Conservation (phyloP, 1,140 invertebrate genomes). For the Triops longicaudatus region DNA sequence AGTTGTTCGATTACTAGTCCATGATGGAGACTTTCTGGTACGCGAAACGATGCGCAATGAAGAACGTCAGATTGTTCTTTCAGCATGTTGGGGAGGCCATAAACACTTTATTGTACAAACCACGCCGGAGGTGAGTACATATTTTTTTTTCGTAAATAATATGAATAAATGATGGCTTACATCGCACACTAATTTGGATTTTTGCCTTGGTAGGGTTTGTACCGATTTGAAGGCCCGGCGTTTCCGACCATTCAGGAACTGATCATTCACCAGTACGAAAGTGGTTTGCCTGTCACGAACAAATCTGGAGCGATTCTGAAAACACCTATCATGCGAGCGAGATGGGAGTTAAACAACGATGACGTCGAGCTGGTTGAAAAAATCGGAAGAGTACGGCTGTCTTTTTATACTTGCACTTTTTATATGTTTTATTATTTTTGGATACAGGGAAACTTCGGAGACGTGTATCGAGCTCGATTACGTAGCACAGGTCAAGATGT, state of each 20-base stretch:
- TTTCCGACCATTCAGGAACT: constrained; percentile 87
- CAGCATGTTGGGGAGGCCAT: constrained; percentile 89
- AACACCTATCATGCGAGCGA: constrained; percentile 77
- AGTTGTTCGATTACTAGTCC: constrained; percentile 76
- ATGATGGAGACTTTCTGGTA: constrained; percentile 89
- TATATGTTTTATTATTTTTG: background rate
- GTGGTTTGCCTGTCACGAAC: constrained; percentile 75
- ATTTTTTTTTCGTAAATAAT: constrained; percentile 37
- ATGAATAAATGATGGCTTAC: constrained; percentile 24
- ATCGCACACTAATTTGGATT: constrained; percentile 24
- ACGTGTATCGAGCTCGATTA: constrained; percentile 85
- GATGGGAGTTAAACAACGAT: constrained; percentile 94
- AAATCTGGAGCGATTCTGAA: constrained; percentile 82
- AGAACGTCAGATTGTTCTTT: constrained; percentile 85
- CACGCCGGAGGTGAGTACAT: constrained; percentile 57
- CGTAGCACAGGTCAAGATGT: constrained; percentile 74
- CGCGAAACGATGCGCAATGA: constrained; percentile 87
- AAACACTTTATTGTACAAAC: constrained; percentile 97
- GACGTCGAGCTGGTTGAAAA: constrained; percentile 87
- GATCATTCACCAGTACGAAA: constrained; percentile 75
- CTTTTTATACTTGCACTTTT: background rate
- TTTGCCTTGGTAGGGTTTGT: constrained; percentile 58
- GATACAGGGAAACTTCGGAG: constrained; percentile 88
- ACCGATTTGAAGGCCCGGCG: constrained; percentile 84
- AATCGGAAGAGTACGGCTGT: constrained; percentile 72